Percentiles rank a stretch among this genome's conserved stretches.
phyloP scores from a whole-genome alignment of 2,797 vertebrate genomes.

The Amazona finschi region DNA sequence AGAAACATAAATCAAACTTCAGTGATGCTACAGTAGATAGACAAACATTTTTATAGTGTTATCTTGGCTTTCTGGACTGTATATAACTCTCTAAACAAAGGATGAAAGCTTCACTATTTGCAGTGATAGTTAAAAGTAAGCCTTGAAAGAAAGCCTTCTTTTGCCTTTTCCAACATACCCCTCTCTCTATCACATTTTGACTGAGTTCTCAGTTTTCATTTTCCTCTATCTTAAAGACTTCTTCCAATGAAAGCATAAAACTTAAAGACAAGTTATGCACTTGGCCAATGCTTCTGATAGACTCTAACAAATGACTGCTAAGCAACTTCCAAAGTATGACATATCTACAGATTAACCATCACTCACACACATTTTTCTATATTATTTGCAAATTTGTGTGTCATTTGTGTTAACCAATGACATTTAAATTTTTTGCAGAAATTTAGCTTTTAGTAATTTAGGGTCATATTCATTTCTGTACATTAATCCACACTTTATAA shows the following conservation, averaged over 20 bases:
- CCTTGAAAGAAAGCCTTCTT: background rate
- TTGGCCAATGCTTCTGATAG: background rate
- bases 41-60: background rate
- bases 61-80: background rate
- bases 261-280: background rate
- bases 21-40: background rate
- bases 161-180: background rate
- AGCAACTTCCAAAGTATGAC: background rate
- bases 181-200: background rate
- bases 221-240: background rate
- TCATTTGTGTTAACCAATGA: background rate
- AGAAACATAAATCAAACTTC: background rate
- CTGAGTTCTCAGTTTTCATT: background rate
- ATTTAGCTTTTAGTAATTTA: background rate
- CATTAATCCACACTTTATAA: background rate
- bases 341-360: background rate
- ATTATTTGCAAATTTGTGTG: background rate
- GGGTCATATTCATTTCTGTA: background rate
- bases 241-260: background rate
- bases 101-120: background rate
- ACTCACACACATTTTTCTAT: rapidly evolving
- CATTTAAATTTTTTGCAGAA: background rate
- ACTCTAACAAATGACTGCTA: background rate
- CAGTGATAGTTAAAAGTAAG: background rate
- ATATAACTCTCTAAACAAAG: background rate